Evolutionary conservation across 2,113 vertebrate species (phyloP).

Genomic region (Noctilio leporinus): DNA sequence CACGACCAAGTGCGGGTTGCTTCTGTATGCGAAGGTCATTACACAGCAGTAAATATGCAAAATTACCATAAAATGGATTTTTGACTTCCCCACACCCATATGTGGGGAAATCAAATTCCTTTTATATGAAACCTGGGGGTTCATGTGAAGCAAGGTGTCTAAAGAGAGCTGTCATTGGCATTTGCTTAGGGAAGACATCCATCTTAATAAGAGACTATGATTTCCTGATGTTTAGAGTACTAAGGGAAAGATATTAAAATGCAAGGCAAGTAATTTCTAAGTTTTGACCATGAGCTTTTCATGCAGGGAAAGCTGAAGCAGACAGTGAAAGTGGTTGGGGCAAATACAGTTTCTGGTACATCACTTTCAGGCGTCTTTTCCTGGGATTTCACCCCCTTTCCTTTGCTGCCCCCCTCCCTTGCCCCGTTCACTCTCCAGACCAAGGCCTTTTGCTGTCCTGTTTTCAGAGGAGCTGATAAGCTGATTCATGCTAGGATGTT

Average conservation of each 20-base stretch:
- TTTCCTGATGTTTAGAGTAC: neutral
- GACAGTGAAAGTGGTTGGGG: neutral
- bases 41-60: neutral
- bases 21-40: neutral
- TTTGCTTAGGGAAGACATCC: neutral
- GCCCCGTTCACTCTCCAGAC: neutral
- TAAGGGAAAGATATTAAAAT: neutral
- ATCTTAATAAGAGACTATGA: neutral
- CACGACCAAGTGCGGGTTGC: neutral
- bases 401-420: neutral
- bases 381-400: neutral
- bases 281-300: neutral
- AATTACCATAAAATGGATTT: neutral
- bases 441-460: neutral
- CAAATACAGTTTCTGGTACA: neutral
- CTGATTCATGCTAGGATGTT: neutral
- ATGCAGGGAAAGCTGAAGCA: neutral
- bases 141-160: neutral
- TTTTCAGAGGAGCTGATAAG: neutral
- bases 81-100: neutral
- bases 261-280: neutral
- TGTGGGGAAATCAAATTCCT: neutral
- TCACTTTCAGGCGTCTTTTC: neutral
- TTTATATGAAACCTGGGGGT: neutral
- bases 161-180: neutral